Conservation (phyloP, 2,113 vertebrate genomes). For the Halcyon senegalensis region DNA sequence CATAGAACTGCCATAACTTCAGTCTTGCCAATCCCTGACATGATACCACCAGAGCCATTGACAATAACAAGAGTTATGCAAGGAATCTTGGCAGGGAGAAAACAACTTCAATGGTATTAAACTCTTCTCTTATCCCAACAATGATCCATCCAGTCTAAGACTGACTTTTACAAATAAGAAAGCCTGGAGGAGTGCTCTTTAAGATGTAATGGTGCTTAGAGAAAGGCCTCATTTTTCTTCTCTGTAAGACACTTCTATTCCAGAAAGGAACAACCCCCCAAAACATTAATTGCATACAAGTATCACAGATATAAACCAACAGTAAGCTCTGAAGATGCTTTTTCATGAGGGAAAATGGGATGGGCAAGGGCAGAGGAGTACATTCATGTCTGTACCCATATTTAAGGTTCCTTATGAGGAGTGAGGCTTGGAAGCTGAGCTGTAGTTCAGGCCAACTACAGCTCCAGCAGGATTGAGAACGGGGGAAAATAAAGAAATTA, state of each 20-base stretch:
- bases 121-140: neutral
- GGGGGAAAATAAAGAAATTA: neutral
- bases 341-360: slow-evolving; percentile 50
- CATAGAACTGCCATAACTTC: neutral
- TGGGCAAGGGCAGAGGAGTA: neutral
- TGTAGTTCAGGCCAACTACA: neutral
- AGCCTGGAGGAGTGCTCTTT: neutral
- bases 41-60: neutral
- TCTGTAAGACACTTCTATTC: neutral
- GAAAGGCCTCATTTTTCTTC: neutral
- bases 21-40: neutral
- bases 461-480: neutral
- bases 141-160: neutral
- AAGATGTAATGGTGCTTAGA: neutral
- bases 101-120: neutral
- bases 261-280: neutral
- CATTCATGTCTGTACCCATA: neutral
- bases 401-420: neutral
- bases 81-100: neutral
- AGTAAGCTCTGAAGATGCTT: slow-evolving; percentile 47
- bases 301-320: slow-evolving; percentile 53
- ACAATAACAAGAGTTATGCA: neutral
- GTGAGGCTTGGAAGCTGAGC: neutral
- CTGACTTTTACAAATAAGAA: neutral
- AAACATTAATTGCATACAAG: slow-evolving; percentile 68